Evolutionary conservation across 2,888 invertebrate species (phyloP), one percentile per base, ranked within the genome.

Genomic region (Drosophila austrosaltans): DNA sequence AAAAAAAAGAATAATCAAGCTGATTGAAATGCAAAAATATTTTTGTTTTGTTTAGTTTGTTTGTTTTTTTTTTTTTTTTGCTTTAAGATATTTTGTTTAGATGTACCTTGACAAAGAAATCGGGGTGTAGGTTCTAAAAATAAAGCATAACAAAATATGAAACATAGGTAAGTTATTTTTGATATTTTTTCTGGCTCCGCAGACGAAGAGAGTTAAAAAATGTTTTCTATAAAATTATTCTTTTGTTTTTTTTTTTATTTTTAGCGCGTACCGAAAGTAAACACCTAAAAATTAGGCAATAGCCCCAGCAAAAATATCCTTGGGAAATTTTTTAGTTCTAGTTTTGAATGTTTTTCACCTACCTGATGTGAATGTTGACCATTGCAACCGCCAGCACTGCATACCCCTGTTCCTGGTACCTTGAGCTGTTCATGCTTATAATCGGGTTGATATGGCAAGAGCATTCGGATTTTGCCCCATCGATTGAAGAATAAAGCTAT

Each of bases 381-480:
- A 79, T 93, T 93, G 82, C 94, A 94, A 75, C 94, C 93, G 53
- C 94, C 94, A 53, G 94, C 94, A 32, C 94, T 93, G 91, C 96
- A 96, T 2, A 95, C 95, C 0, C 95, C 95, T 0, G 95, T 95
- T 6, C 95, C 95, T 3, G 96, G 96, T 40, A 95, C 95, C 93
- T 97, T 97, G 62, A 97, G 93, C 91, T 97, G 97, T 87, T 97
- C 97, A 82, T 95, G 95, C 90, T 97, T 97, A 92, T 97, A 97
- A 91, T 97, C 97, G 10, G 97, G 97, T 90, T 97, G 97, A 91
- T 97, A 97, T 4, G 97, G 97, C 80, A 97, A 94, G 81, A 98
- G 93, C 97, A 97, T 97, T 56, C 97, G 95, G 74, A 97, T 97
- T 93, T 97, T 97, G 66, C 97, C 97, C 97, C 96, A 97, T 69